Evolutionary conservation across 2,888 invertebrate species (phyloP).

Genomic region (Acleris holmiana): DNA sequence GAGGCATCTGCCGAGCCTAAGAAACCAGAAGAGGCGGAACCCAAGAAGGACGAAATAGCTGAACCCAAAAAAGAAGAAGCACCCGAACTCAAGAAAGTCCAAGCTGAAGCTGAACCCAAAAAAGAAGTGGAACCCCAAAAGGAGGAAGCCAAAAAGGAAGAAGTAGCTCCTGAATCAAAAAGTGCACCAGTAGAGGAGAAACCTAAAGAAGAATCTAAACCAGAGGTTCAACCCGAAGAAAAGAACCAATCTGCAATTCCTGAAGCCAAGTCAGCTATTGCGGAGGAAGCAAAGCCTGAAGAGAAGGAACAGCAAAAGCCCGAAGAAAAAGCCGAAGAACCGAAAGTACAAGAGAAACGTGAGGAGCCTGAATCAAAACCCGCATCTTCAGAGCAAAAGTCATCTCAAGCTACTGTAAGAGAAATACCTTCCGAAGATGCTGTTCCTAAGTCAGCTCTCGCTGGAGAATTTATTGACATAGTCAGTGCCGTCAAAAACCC

Average conservation of each 20-base stretch:
- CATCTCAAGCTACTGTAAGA: slow-evolving; percentile 54
- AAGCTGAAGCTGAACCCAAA: slow-evolving; percentile 42
- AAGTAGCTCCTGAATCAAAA: slow-evolving; percentile 48
- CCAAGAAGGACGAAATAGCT: slow-evolving; percentile 44
- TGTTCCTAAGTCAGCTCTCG: slow-evolving; percentile 55
- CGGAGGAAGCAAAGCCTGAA: slow-evolving; percentile 46
- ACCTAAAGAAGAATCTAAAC: slow-evolving; percentile 43
- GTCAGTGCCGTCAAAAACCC: slow-evolving; percentile 61
- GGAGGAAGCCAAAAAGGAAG: slow-evolving; percentile 50
- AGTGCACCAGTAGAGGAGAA: slow-evolving; percentile 47
- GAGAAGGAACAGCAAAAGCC: slow-evolving; percentile 51
- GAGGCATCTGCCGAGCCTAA: slow-evolving; percentile 43
- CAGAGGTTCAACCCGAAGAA: slow-evolving; percentile 41
- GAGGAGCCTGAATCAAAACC: slow-evolving; percentile 50
- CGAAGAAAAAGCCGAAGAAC: slow-evolving; percentile 52
- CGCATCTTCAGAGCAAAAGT: slow-evolving; percentile 44
- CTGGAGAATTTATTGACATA: slow-evolving; percentile 61
- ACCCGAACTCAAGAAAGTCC: slow-evolving; percentile 46
- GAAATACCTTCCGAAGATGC: slow-evolving; percentile 56
- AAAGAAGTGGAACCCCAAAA: slow-evolving; percentile 32
- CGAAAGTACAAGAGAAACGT: slow-evolving; percentile 47
- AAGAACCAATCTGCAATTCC: slow-evolving; percentile 40
- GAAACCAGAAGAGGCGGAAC: slow-evolving; percentile 46
- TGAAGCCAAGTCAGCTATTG: slow-evolving; percentile 40
- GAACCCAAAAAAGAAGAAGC: slow-evolving; percentile 49